These are phyloP conservation scores for Cerastis rubricosa DNA, from an alignment of 2,888 invertebrate genomes.

Conservation along the genomic window DNA sequence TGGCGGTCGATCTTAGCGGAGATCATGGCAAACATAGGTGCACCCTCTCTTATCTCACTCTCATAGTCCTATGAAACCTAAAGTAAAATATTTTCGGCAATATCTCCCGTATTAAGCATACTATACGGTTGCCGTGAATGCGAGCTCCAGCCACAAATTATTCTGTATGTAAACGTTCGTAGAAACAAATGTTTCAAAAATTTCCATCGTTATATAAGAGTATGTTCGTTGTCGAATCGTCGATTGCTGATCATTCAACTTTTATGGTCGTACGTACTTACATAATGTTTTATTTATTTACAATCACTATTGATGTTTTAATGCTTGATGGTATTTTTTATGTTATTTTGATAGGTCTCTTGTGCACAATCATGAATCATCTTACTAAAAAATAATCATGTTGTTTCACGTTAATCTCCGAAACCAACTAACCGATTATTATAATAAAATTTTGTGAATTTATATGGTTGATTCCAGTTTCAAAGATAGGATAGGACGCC, in stretches of 20 bases:
- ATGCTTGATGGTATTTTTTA: not conserved
- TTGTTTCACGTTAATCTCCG: not conserved
- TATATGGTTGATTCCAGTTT: not conserved
- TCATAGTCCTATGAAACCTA: too few species aligned
- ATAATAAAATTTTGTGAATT: not conserved
- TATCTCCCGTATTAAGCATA: not conserved
- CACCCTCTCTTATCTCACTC: too few species aligned
- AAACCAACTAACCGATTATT: not conserved
- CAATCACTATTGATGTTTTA: not conserved
- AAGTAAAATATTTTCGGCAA: conserved; percentile 1
- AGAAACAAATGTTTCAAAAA: conserved; percentile 2
- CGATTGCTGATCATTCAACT: not conserved
- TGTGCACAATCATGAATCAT: not conserved
- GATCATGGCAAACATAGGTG: too few species aligned
- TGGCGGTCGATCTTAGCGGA: too few species aligned
- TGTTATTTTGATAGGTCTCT: not conserved
- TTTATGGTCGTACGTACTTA: not conserved
- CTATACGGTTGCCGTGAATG: not conserved
- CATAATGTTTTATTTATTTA: not conserved
- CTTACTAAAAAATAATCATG: not conserved
- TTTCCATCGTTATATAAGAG: conserved; percentile 1
- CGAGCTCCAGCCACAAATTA: not conserved
- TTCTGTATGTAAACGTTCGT: not conserved
- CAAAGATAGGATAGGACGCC: not conserved
- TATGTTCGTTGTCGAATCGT: not conserved